A percentile compares a stretch with the other conserved stretches of the same genome.
These are phyloP conservation scores for Drosophila kepulauana DNA, from an alignment of 1,140 invertebrate genomes.

Conservation along the genomic window DNA sequence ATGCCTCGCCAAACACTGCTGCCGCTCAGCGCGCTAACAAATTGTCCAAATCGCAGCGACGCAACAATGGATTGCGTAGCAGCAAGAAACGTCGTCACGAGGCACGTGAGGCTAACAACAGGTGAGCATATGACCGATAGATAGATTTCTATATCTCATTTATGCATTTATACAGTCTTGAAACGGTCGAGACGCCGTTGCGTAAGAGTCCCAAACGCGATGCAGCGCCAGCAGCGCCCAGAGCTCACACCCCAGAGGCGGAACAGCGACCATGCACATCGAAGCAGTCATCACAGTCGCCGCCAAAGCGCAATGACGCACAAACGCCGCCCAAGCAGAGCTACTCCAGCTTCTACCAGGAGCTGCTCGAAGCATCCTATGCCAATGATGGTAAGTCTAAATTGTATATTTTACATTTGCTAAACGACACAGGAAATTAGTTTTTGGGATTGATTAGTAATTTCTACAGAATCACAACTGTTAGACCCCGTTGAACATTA, in stretches of 20 bases:
- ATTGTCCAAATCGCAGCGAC: constrained; percentile 57
- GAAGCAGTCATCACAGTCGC: constrained; percentile 72
- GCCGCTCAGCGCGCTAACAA: constrained; percentile 54
- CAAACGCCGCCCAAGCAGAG: constrained; percentile 48
- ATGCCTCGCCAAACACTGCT: constrained; percentile 59
- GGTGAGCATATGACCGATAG: constrained; percentile 27
- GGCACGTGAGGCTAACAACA: constrained; percentile 52
- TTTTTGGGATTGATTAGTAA: too few species aligned
- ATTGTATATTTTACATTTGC: too few species aligned
- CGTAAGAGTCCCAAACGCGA: constrained; percentile 73
- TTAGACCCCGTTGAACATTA: too few species aligned
- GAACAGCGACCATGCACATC: constrained; percentile 79
- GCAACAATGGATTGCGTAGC: constrained; percentile 47
- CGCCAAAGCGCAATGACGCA: constrained; percentile 53
- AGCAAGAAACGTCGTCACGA: constrained; percentile 78
- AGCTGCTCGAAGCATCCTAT: constrained; percentile 81
- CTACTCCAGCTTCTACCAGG: constrained; percentile 78
- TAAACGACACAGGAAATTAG: too few species aligned
- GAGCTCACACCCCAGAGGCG: constrained; percentile 67
- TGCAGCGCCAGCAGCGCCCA: constrained; percentile 37
- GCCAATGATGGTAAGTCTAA: constrained; percentile 70
- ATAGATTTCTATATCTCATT: background rate
- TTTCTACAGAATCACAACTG: too few species aligned
- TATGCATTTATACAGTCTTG: constrained; percentile 28
- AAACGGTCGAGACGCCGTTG: constrained; percentile 53